These are phyloP conservation scores for Pseudanteris insignis DNA, from an alignment of 2,888 invertebrate genomes.

Conservation along the genomic window DNA sequence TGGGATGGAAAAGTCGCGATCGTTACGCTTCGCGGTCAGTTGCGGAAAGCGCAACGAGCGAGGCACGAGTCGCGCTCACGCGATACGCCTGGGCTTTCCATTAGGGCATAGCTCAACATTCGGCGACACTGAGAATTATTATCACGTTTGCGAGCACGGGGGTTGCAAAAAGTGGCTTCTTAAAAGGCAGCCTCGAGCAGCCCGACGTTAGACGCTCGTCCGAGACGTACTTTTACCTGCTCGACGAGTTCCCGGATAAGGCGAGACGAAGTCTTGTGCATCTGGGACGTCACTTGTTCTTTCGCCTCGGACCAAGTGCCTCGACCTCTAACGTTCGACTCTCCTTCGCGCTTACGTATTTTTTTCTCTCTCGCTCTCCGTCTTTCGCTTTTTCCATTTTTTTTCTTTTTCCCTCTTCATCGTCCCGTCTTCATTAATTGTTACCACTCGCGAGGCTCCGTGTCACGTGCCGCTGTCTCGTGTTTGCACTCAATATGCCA, in stretches of 20 bases:
- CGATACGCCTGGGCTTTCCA: too few species aligned
- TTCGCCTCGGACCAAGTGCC: constrained; percentile 47
- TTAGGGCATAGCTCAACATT: constrained; percentile 36
- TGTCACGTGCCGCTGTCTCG: too few species aligned
- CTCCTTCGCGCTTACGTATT: too few species aligned
- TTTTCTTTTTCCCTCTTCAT: too few species aligned
- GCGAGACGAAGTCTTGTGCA: constrained; percentile 60
- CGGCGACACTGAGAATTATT: constrained; percentile 45
- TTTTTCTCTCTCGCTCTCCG: too few species aligned
- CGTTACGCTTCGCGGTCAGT: constrained; percentile 29
- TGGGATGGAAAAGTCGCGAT: constrained; percentile 13
- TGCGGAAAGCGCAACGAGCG: constrained; percentile 8
- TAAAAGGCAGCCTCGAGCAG: constrained; percentile 44
- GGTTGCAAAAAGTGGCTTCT: constrained; percentile 36
- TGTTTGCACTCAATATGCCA: too few species aligned
- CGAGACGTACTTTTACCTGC: constrained; percentile 47
- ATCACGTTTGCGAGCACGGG: constrained; percentile 38
- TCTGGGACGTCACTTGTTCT: constrained; percentile 56
- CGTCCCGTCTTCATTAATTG: too few species aligned
- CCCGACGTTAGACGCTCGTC: constrained; percentile 47
- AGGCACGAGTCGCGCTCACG: constrained; percentile 5
- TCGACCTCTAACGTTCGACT: constrained; percentile 41
- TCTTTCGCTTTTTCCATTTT: too few species aligned
- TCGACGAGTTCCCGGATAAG: constrained; percentile 62
- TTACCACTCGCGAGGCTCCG: too few species aligned